phyloP scores from a whole-genome alignment of 2,888 invertebrate species.

The Eugnorisma glareosa region DNA sequence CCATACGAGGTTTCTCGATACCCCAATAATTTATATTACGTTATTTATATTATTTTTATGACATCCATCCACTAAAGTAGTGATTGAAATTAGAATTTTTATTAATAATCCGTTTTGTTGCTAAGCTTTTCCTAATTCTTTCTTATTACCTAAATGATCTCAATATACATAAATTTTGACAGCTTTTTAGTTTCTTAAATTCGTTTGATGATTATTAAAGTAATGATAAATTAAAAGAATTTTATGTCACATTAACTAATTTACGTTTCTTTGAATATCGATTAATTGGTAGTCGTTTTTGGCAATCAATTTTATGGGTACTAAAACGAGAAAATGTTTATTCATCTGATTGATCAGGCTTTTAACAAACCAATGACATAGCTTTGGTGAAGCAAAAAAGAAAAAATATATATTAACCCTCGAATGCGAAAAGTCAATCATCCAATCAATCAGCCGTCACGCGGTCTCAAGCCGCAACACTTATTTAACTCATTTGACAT shows the following conservation, averaged over 20 bases:
- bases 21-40: conserved; percentile 67
- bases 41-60: conserved; percentile 70
- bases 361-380: conserved; percentile 37
- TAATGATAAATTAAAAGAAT: conserved; percentile 61
- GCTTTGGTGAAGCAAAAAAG: conserved; percentile 9
- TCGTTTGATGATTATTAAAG: conserved; percentile 60
- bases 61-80: conserved; percentile 59
- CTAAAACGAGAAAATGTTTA: conserved; percentile 39
- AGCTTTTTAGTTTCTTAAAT: conserved; percentile 56
- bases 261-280: conserved; percentile 54
- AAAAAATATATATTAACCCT: conserved; percentile 36
- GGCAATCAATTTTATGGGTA: conserved; percentile 46
- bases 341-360: conserved; percentile 41
- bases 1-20: conserved; percentile 58
- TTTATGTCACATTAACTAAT: conserved; percentile 59
- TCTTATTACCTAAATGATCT: conserved; percentile 58
- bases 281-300: conserved; percentile 52
- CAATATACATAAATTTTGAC: conserved; percentile 61
- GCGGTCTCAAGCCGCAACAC: conserved; percentile 57
- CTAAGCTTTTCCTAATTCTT: conserved; percentile 62
- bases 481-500: conserved; percentile 72
- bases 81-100: conserved; percentile 68
- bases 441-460: conserved; percentile 60
- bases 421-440: conserved; percentile 65
- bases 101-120: conserved; percentile 66